Base-by-base conservation (phyloP, 2,113 vertebrate species). In the Synchiropus splendidus region DNA sequence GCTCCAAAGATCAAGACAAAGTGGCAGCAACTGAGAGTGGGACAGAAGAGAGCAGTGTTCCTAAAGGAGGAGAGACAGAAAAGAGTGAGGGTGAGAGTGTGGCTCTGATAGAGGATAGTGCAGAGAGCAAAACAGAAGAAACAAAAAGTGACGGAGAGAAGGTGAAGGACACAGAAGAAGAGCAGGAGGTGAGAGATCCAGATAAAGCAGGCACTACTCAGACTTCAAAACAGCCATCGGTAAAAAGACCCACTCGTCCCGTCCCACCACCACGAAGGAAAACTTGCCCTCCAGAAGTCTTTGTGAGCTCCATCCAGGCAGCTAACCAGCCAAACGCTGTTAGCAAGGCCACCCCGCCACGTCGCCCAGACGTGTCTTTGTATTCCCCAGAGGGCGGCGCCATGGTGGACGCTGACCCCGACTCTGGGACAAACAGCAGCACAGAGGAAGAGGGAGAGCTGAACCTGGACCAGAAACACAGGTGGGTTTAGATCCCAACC, bases 371-470 rank as follows among this genome's bases (percentile, higher is more conserved):
- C 48, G 83, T 87, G 27, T 92, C 92, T 1, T 75, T 93, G 43
- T 86, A 87, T 51, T 82, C 83, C 0, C 72, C 79, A 0, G 78
- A 86, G 2, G 82, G 86, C 32, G 84, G 68, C 1, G 4, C 68
- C 4, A 51, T 52, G 8, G 5, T 72, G 0, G 62, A 44, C 0
- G 64, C 81, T 0, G 91, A 97, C 46, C 86, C 78, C 0, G 94
- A 97, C 57, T 95, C 93, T 13, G 88, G 86, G 65, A 94, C 92
- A 0, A 89, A 87, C 58, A 97, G 93, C 77, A 95, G 92, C 77
- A 87, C 91, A 0, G 94, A 98, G 56, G 94, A 98, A 60, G 92
- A 94, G 16, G 59, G 58, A 13, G 93, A 96, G 2, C 27, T 35
- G 5, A 59, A 33, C 62, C 74, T 48, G 48, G 69, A 65, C 9